These are phyloP conservation scores for Isoperla grammatica DNA, from an alignment of 2,888 invertebrate genomes.

Conservation along the genomic window DNA sequence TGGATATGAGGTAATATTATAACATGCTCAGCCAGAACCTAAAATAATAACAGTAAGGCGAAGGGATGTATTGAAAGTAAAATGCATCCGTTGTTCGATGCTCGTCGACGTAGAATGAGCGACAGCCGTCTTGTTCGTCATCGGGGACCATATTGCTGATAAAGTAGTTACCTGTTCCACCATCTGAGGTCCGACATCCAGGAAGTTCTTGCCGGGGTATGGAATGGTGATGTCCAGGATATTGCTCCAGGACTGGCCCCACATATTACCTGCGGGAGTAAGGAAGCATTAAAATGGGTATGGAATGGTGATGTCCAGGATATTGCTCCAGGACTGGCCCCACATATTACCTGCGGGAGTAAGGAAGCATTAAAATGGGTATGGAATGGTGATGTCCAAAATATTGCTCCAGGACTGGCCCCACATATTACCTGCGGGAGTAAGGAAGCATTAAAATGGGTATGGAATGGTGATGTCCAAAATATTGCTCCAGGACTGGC, in stretches of 20 bases:
- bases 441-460: constrained; percentile 50
- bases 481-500: constrained; percentile 79
- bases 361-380: constrained; percentile 56
- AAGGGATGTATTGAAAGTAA: too few species aligned
- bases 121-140: too few species aligned
- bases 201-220: constrained; percentile 74
- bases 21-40: too few species aligned
- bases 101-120: too few species aligned
- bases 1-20: constrained; percentile 19
- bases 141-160: too few species aligned
- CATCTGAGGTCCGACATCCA: constrained; percentile 83
- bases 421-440: constrained; percentile 76
- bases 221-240: constrained; percentile 76
- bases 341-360: constrained; percentile 73
- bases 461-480: constrained; percentile 77
- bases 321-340: constrained; percentile 81
- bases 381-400: constrained; percentile 74
- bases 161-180: constrained; percentile 57
- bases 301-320: constrained; percentile 73
- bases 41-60: too few species aligned
- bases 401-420: constrained; percentile 82
- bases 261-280: constrained; percentile 69
- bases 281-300: constrained; percentile 64
- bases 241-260: constrained; percentile 82
- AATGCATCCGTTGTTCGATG: too few species aligned